Percentiles rank a stretch among this genome's conserved stretches.
Evolutionary conservation across 2,113 vertebrate genomes (phyloP).

Genomic region (Prochilodus magdalenae): DNA sequence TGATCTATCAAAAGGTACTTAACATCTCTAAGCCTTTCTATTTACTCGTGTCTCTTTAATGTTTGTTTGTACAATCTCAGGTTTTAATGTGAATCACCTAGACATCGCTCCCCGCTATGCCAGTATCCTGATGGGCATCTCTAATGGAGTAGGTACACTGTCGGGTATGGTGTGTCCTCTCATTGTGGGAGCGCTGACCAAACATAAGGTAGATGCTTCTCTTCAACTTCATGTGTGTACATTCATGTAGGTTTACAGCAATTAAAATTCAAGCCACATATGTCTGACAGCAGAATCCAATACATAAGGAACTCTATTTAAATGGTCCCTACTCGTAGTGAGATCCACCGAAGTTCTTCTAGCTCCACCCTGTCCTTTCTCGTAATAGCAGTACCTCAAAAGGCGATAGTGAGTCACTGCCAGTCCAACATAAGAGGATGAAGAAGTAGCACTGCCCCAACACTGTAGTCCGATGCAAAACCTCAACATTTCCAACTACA

Average conservation of each 20-base stretch:
- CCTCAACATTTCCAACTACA: too few relatives aligned
- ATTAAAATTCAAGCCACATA: neutral
- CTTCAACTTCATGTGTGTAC: conserved; percentile 2
- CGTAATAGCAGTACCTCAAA: too few relatives aligned
- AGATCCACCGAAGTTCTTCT: too few relatives aligned
- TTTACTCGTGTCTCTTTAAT: neutral
- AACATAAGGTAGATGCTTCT: conserved; percentile 86
- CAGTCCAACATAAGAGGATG: too few relatives aligned
- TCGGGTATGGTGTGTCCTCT: conserved; percentile 97
- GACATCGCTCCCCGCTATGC: conserved; percentile 98
- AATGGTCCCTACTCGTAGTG: too few relatives aligned
- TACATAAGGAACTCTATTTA: too few relatives aligned
- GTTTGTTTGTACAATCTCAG: conserved; percentile 65
- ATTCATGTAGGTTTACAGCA: conserved; percentile 10
- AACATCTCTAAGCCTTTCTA: neutral
- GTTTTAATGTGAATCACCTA: conserved; percentile 97
- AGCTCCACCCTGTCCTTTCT: too few relatives aligned
- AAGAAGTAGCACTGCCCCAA: too few relatives aligned
- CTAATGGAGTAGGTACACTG: conserved; percentile 93
- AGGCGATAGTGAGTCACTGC: too few relatives aligned
- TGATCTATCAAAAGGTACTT: conserved; percentile 11
- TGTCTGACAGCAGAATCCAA: conserved; percentile 3
- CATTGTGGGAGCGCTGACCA: conserved; percentile 95
- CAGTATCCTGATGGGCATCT: conserved; percentile 98
- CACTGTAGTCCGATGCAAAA: too few relatives aligned